phyloP scores from a whole-genome alignment of 2,113 vertebrate genomes.

The Thalassarche chlororhynchos region DNA sequence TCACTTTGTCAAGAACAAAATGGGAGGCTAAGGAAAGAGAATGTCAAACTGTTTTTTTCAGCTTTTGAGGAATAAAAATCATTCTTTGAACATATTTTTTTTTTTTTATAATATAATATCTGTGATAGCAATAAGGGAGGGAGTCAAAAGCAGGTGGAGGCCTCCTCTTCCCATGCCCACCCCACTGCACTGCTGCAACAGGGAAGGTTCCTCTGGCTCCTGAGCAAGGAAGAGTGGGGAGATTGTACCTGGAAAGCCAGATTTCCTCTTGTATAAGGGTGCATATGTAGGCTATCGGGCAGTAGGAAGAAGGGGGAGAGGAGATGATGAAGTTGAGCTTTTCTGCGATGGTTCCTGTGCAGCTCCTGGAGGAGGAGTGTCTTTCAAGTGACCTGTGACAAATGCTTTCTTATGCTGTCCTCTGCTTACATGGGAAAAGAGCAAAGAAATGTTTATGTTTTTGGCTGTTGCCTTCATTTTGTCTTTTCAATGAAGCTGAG shows the following conservation, averaged over 20 bases:
- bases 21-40: not conserved
- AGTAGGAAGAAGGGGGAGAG: not conserved
- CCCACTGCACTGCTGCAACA: accelerated
- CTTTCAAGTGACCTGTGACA: too few species aligned
- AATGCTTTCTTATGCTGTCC: not conserved
- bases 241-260: not conserved
- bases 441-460: accelerated
- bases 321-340: not conserved
- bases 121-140: too few species aligned
- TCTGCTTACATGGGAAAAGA: not conserved
- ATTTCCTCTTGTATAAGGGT: too few species aligned
- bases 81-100: not conserved
- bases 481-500: not conserved
- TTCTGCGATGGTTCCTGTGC: not conserved
- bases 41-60: too few species aligned
- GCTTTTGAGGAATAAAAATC: not conserved
- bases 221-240: too few species aligned
- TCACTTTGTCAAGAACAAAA: not conserved
- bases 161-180: not conserved
- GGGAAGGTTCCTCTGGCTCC: not conserved
- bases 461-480: not conserved
- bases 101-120: accelerated
- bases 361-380: not conserved
- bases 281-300: accelerated
- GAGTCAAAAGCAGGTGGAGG: not conserved